These are phyloP conservation scores for Habroteleia sp. DNA, from an alignment of 2,888 invertebrate genomes.

Conservation along the genomic window DNA sequence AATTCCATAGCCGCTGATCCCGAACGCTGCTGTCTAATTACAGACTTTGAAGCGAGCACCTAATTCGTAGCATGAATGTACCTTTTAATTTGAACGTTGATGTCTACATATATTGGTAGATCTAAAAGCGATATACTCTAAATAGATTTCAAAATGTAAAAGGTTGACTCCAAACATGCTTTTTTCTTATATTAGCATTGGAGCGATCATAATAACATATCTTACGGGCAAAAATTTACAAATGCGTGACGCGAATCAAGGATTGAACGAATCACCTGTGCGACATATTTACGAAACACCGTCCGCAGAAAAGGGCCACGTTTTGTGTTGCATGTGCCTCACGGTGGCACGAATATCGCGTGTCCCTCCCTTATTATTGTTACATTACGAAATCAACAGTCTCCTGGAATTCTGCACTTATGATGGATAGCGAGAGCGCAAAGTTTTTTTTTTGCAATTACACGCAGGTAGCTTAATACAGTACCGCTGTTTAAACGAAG, in stretches of 20 bases:
- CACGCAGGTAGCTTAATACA: constrained; percentile 7
- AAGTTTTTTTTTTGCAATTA: constrained; percentile 36
- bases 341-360: constrained; percentile 45
- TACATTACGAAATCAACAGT: constrained; percentile 40
- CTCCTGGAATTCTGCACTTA: constrained; percentile 33
- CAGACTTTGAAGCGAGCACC: constrained; percentile 24
- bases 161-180: constrained; percentile 27
- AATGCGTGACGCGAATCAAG: constrained; percentile 53
- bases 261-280: constrained; percentile 56
- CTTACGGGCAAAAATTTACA: constrained; percentile 38
- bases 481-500: constrained; percentile 30
- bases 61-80: constrained; percentile 32
- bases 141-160: constrained; percentile 48
- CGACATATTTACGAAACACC: constrained; percentile 43
- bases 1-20: neutral
- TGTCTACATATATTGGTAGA: constrained; percentile 56
- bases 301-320: too few relatives aligned
- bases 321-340: constrained; percentile 26
- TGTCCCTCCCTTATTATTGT: constrained; percentile 49
- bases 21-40: constrained; percentile 40
- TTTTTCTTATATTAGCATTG: constrained; percentile 24
- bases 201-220: constrained; percentile 31
- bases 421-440: constrained; percentile 4
- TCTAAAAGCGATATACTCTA: constrained; percentile 55
- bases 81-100: constrained; percentile 54